phyloP scores from a whole-genome alignment of 2,113 vertebrate species.

The Spizaetus ornatus region DNA sequence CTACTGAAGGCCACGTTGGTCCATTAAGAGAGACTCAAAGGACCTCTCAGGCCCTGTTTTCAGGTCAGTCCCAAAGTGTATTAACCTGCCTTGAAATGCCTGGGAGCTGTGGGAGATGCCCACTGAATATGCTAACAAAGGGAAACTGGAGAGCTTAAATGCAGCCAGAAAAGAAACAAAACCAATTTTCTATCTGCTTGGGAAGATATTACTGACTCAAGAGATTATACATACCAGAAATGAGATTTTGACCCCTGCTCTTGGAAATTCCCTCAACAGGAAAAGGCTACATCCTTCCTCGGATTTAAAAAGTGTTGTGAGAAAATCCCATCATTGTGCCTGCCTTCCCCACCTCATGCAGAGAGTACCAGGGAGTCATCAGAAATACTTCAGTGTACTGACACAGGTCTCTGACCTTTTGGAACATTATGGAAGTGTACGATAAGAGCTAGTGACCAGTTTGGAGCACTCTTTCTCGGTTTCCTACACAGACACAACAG shows the following conservation, averaged over 20 bases:
- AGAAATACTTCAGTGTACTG: not conserved
- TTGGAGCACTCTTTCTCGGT: not conserved
- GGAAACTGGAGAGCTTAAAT: not conserved
- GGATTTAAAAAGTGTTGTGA: constrained; percentile 13
- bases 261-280: constrained; percentile 6
- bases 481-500: not conserved
- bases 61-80: not conserved
- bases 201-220: not conserved
- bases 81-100: not conserved
- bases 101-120: not conserved
- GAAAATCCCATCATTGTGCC: constrained; percentile 6
- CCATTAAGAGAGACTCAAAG: not conserved
- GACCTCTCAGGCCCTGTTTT: not conserved
- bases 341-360: not conserved
- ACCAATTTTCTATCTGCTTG: not conserved
- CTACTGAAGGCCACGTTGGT: not conserved
- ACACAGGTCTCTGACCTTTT: not conserved
- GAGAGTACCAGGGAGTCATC: not conserved
- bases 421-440: not conserved
- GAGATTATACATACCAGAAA: not conserved
- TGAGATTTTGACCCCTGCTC: not conserved
- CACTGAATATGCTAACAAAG: not conserved
- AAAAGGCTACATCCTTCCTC: constrained; percentile 51
- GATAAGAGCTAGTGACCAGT: not conserved
- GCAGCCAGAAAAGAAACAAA: not conserved